These are phyloP conservation scores for Aeoliscus strigatus DNA, from an alignment of 2,797 vertebrate genomes.

Conservation along the genomic window DNA sequence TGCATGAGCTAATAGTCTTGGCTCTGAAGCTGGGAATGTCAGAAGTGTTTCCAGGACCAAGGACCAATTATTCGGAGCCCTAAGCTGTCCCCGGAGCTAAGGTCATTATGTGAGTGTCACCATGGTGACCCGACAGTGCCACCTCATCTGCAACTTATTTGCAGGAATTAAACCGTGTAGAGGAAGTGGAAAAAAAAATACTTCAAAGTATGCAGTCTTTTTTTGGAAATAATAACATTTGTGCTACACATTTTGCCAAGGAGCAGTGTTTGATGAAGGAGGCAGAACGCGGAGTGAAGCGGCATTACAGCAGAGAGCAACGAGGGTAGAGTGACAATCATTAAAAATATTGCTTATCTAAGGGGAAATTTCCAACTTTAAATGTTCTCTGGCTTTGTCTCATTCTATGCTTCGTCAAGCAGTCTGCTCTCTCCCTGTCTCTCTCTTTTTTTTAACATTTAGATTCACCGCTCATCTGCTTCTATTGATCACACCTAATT, in stretches of 20 bases:
- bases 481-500: conserved; percentile 97
- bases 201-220: conserved; percentile 11
- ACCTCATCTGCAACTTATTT: conserved; percentile 63
- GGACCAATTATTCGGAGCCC: conserved; percentile 70
- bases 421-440: conserved; percentile 56
- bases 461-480: conserved; percentile 80
- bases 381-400: conserved; percentile 71
- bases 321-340: conserved; percentile 58
- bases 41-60: conserved; percentile 63
- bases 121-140: conserved; percentile 49
- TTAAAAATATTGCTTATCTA: conserved; percentile 79
- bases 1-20: conserved; percentile 45
- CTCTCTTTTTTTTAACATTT: conserved; percentile 69
- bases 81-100: conserved; percentile 50
- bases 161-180: conserved; percentile 41
- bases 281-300: conserved; percentile 59
- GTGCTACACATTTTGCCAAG: conserved; percentile 31
- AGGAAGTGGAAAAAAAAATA: conserved; percentile 9
- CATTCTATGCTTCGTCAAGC: conserved; percentile 65
- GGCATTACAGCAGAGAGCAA: conserved; percentile 37
- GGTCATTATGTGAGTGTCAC: conserved; percentile 67
- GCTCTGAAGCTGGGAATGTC: conserved; percentile 59
- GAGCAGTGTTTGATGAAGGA: conserved; percentile 45
- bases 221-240: conserved; percentile 62
- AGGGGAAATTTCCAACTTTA: conserved; percentile 73